These are phyloP conservation scores for Mimachlamys varia DNA, from an alignment of 2,888 invertebrate species.

Conservation along the genomic window DNA sequence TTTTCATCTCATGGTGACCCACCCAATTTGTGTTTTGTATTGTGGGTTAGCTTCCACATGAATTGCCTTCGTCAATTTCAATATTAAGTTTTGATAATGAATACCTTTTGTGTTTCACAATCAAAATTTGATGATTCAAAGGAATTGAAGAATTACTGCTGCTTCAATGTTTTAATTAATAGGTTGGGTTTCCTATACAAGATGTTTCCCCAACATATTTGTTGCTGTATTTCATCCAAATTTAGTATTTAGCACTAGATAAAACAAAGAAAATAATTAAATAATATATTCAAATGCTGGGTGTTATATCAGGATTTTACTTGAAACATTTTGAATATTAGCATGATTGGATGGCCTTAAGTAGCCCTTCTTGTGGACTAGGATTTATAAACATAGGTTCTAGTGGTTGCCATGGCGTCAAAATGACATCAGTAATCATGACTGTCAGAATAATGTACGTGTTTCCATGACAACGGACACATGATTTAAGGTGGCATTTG, in stretches of 20 bases:
- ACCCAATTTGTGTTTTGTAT: neutral
- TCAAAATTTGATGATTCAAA: neutral
- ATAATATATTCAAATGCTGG: neutral
- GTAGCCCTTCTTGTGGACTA: conserved; percentile 17
- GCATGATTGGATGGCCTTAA: neutral
- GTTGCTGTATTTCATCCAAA: neutral
- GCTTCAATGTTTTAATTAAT: neutral
- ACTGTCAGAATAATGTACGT: conserved; percentile 21
- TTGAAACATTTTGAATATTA: neutral
- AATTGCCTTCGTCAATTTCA: neutral
- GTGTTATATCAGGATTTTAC: neutral
- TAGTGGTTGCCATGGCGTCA: conserved; percentile 15
- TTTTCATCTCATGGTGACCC: neutral
- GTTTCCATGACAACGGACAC: conserved; percentile 12
- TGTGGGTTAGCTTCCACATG: neutral
- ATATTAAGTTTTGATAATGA: neutral
- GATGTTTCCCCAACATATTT: neutral
- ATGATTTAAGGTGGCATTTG: conserved; percentile 20
- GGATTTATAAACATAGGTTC: conserved; percentile 23
- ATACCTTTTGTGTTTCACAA: neutral
- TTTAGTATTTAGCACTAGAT: neutral
- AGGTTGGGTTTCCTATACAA: neutral
- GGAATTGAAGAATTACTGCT: neutral
- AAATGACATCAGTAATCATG: conserved; percentile 23
- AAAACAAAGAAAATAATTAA: neutral